Percentiles rank a stretch among this genome's conserved stretches.
Evolutionary conservation across 1,140 invertebrate species (phyloP).

Genomic region (Triops longicaudatus): DNA sequence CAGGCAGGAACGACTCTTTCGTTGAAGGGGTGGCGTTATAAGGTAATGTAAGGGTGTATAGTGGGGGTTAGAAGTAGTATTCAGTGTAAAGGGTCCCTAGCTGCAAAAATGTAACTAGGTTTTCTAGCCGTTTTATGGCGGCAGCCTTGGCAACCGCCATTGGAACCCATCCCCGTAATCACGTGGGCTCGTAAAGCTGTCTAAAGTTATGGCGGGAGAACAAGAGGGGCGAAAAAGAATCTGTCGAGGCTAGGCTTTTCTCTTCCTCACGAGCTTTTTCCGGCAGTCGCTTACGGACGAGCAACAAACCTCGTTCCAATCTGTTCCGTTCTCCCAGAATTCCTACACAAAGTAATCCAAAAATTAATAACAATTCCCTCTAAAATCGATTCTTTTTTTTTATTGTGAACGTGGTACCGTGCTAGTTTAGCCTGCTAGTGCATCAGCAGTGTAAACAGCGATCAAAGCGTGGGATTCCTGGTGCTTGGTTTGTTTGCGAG

Average conservation of each 20-base stretch:
- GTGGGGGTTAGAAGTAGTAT: background rate
- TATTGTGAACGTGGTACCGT: too few relatives aligned
- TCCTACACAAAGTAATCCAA: too few relatives aligned
- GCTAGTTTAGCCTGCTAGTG: too few relatives aligned
- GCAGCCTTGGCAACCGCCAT: slow-evolving; percentile 13
- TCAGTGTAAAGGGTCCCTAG: background rate
- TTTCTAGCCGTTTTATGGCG: slow-evolving; percentile 14
- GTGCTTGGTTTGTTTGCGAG: background rate
- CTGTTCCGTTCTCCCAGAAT: background rate
- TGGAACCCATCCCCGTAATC: slow-evolving; percentile 21
- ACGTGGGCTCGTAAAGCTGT: slow-evolving; percentile 27
- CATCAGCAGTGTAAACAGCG: too few relatives aligned
- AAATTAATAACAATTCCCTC: too few relatives aligned
- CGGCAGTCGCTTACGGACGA: slow-evolving; percentile 7
- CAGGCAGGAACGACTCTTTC: too few relatives aligned
- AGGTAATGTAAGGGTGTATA: background rate
- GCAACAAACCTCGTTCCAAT: background rate
- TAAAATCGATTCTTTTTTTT: too few relatives aligned
- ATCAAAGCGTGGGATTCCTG: too few relatives aligned
- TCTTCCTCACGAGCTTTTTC: slow-evolving; percentile 9
- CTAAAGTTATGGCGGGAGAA: slow-evolving; percentile 22
- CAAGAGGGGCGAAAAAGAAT: slow-evolving; percentile 13
- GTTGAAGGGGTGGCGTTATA: background rate
- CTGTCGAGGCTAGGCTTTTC: background rate
- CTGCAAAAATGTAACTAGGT: slow-evolving; percentile 2